Conservation (phyloP, 2,888 invertebrate genomes). For the Catotricha subobsoleta region DNA sequence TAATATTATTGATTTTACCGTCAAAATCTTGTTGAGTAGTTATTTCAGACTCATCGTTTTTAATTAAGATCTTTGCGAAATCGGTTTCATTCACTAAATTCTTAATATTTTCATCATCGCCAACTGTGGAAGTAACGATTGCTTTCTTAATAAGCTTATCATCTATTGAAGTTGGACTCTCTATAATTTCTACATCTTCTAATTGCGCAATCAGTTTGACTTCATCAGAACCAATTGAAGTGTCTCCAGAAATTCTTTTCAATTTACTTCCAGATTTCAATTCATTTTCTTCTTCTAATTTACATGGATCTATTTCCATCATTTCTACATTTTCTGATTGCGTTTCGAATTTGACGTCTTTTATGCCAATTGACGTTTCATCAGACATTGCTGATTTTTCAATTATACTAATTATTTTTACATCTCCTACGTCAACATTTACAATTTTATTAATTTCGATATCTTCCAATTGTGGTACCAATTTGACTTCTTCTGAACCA, state of each 20-base stretch:
- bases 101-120: background rate
- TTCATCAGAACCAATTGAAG: background rate
- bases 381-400: background rate
- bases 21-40: too few species aligned
- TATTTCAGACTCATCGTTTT: slow-evolving; percentile 6
- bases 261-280: too few species aligned
- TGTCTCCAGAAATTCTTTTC: background rate
- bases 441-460: background rate
- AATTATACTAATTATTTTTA: background rate
- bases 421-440: background rate
- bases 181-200: too few species aligned
- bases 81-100: background rate
- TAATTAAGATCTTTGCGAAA: background rate
- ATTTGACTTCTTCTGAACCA: slow-evolving; percentile 2
- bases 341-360: background rate
- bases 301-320: too few species aligned
- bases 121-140: background rate
- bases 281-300: background rate
- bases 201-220: background rate
- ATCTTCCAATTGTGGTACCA: background rate
- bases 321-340: background rate
- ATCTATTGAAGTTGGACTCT: too few species aligned
- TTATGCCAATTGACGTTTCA: background rate
- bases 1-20: background rate
- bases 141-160: too few species aligned